Base-by-base conservation (phyloP, 2,888 invertebrate genomes). In the Pyrocoelia pectoralis region DNA sequence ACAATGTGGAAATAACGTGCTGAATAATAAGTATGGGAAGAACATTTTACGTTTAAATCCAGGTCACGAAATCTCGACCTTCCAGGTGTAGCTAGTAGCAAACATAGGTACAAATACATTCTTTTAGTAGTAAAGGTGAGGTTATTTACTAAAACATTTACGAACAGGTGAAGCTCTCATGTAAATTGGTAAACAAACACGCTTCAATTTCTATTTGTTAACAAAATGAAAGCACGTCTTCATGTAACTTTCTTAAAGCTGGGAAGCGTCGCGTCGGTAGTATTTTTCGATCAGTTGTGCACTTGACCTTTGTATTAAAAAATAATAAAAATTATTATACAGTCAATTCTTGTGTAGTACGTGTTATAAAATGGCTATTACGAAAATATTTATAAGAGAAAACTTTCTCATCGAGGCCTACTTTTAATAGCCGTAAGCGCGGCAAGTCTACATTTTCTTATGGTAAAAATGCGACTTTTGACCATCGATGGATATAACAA, bases 401-500 rank as follows among this genome's bases (percentile, higher is more conserved):
- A 33, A 33, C 33, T 33, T 33, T 33, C 33, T 33, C 33, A n/a
- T 8, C 2, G 3, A 8, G n/a, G 33, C 10, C 33, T 33, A 33
- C 33, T 33, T 33, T 33, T 33, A 33, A 33, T 33, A 33, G 33
- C 33, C 33, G 33, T 33, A 33, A 33, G 33, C 33, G 33, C n/a
- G 33, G 33, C 33, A n/a, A 33, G 33, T 33, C 33, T 33, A 33
- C 33, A 33, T 33, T 33, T 33, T 33, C n/a, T 33, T 33, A n/a
- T n/a, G n/a, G n/a, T 33, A 33, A 8, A 24, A 33, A 33, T n/a
- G 33, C 33, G 33, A 33, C 33, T 33, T 33, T 33, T 33, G 33
- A 33, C 33, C 33, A 33, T 33, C 33, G 33, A 24, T 24, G 24
- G 24, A 24, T 24, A 24, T n/a, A n/a, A n/a, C n/a, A n/a, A n/a